Base-by-base conservation (phyloP, 2,113 vertebrate species). In the Cariama cristata region DNA sequence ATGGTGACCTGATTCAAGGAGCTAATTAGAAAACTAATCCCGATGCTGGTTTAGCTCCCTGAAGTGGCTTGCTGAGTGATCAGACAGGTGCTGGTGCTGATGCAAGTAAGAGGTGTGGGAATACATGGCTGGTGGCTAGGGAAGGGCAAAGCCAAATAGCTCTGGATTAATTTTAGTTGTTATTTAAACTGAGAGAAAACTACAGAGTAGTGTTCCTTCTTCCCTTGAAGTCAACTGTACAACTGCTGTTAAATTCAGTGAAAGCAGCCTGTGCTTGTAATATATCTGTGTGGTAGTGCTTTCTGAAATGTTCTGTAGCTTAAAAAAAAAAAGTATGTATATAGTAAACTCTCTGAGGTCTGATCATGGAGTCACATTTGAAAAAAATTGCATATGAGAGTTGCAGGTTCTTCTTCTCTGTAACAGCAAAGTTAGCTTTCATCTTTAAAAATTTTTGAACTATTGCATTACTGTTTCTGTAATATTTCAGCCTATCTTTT, bases 111-210 rank as follows among this genome's bases (percentile, higher is more conserved):
- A 2, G 3, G 0, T 73, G 22, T 90, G 71, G 49, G 59, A 94
- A 80, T 93, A 16, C 14, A 8, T 97, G 44, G 71, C 96, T 86
- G 32, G 58, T 92, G 63, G 85, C 75, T 94, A 92, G 50, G 75
- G 83, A 96, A 82, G 50, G 42, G 85, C 42, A 69, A 84, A 86
- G 42, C 38, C 71, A 67, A 83, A 68, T 47, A 67, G 24, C 88
- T 92, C 22, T 67, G 76, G 45, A 80, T 90, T 95, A 91, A 80
- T 76, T 88, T 49, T 92, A 84, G 59, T 91, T 63, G 22, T 81
- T 73, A 23, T n/a, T 96, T 96, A 89, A 94, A 66, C n/a, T 89
- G 47, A 59, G 45, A 75, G 50, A 85, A 77, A 79, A 20, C 45
- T 79, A 15, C 6, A 17, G 82, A n/a, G 5, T 91, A 38, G 2